Evolutionary conservation across 2,797 vertebrate species (phyloP).

Genomic region (Tiaroga cobitis): DNA sequence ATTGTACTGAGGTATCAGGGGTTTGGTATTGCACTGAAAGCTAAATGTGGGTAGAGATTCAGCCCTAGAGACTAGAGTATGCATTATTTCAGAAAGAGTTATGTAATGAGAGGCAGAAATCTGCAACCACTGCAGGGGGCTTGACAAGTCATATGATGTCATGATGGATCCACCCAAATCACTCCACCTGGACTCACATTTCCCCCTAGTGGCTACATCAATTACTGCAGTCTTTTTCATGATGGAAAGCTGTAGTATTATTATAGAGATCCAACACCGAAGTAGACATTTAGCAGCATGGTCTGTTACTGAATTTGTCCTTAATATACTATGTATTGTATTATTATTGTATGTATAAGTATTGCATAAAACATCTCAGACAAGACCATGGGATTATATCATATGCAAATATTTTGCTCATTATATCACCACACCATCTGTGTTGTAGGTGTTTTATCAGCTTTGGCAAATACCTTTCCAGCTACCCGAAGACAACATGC

Average conservation of each 20-base stretch:
- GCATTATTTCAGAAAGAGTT: neutral
- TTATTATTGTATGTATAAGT: neutral
- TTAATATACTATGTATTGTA: neutral
- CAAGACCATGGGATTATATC: neutral
- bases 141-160: conserved; percentile 39
- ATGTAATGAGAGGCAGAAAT: conserved; percentile 10
- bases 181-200: conserved; percentile 67
- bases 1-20: neutral
- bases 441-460: conserved; percentile 19
- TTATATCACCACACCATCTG: conserved; percentile 19
- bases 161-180: neutral
- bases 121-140: conserved; percentile 7
- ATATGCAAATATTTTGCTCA: neutral
- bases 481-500: neutral
- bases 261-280: neutral
- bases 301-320: neutral
- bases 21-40: neutral
- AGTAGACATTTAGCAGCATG: neutral
- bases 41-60: neutral
- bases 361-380: neutral
- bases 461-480: conserved; percentile 8
- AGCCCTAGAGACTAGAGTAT: neutral
- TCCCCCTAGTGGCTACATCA: conserved; percentile 72
- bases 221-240: conserved; percentile 42
- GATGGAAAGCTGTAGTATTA: neutral